Evolutionary conservation across 2,113 vertebrate species (phyloP), one percentile per base, ranked within the genome.

Genomic region (Todiramphus saurophagus): DNA sequence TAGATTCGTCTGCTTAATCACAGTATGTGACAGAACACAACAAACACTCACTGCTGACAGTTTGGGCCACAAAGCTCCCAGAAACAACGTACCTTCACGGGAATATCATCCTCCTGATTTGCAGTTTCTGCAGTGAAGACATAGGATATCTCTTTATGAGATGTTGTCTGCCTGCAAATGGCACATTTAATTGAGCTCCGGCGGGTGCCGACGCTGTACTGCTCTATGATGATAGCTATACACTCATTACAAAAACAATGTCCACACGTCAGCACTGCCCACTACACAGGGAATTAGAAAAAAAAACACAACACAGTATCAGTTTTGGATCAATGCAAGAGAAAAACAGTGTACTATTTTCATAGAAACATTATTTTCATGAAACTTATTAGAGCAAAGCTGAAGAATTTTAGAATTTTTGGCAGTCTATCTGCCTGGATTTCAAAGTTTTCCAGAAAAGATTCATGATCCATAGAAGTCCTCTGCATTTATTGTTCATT

Each of bases 191-290:
- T 99, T 51, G 99, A 98, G 50, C 99, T 98, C 18, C 98, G 98
- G 37, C 99, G 98, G 8, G 98, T 99, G 37, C 99, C 99, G 81
- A 99, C 97, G 4, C 99, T 99, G 97, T 99, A 99, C 89, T 99
- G 99, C 76, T 99, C 99, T 77, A 99, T 98, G 51, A 99, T 99
- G 96, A 99, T 99, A 27, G 99, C 98, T 19, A 99, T 97, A 92
- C 99, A 99, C 78, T 99, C 99, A 11, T 99, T 99, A 72, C 99
- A 99, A 96, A 99, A 99, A 96, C 99, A 99, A 95, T 99, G 99
- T 15, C 99, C 99, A 33, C 99, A 99, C 0, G 99, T 99, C 94
- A 99, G 97, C 68, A 99, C 99, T 7, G 99, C 99, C 99, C 99
- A 99, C 99, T 99, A 69, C 1, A 31, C 14, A 90, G 43, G 77